Base-by-base conservation (phyloP, 2,797 vertebrate species). In the Sorex maritimensis region DNA sequence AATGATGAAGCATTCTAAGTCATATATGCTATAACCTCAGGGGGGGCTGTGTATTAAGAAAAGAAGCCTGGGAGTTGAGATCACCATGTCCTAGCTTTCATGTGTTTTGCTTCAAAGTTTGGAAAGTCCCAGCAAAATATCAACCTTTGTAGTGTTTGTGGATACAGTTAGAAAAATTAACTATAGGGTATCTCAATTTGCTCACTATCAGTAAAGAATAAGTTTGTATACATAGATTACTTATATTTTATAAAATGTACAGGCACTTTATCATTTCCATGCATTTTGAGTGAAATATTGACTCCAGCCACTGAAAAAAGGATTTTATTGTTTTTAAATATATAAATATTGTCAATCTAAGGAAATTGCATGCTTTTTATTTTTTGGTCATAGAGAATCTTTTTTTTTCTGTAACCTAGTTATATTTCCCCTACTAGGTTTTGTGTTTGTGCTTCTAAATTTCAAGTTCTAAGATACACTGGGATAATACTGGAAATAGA, bases 381-480 rank as follows among this genome's bases (percentile, higher is more conserved):
- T 41, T 79, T 71, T 21, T 58, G 55, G 44, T 75, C 61, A 82
- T 41, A 63, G 28, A 81, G 28, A 17, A 15, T 38, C 24, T 90
- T 67, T 79, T 58, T 34, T 34, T 34, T 24, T 88, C 81, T n/a
- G 6, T 46, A n/a, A 2, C 21, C 81, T 61, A 61, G 74, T 65
- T 74, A 55, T 24, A 26, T 65, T 78, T 90, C 12, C 8, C 8
- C n/a, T 63, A 26, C 10, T 14, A 24, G 34, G 34, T n/a, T 81
- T 92, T 88, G 68, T 72, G 34, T 71, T 41, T n/a, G 28, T 92
- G 61, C 10, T 74, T 71, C 26, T 46, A 49, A 71, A 80, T 83
- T 89, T 92, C 67, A 71, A 55, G 34, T 67, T 92, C 61, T 41
- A 67, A 68, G 15, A 28, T 11, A n/a, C 11, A 9, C 17, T 67